Evolutionary conservation across 2,888 invertebrate genomes (phyloP), one percentile per base, ranked within the genome.

Genomic region (Unio pictorum): DNA sequence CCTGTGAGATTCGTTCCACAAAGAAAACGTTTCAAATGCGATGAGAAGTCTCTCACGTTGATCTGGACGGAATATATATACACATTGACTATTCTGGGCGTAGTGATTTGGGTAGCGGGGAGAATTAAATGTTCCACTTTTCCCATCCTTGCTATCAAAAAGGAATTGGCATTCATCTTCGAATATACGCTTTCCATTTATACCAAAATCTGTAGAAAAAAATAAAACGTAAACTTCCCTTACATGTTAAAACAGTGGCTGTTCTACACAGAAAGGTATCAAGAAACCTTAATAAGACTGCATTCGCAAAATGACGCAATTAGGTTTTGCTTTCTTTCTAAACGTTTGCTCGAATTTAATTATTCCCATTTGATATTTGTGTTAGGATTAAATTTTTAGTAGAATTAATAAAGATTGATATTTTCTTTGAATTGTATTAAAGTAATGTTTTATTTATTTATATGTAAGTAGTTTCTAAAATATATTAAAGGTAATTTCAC

Each of bases 91-190:
- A 78, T 89, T 88, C 64, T 86, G 75, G 0, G 91, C 91, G 76
- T 91, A 91, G 71, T 81, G 82, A 70, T 81, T 81, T 1, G 90
- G 90, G 72, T 89, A 82, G 74, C 97, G 94, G 30, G 98, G 98
- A 67, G 97, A 97, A 91, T 98, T 98, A 90, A 98, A 95, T 45
- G 81, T 81, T 3, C 91, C 91, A n/a, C 76, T 73, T 18, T 85
- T 84, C 17, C 45, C 59, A 0, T 59, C 61, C n/a, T 69, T 73
- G 64, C 85, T 87, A 75, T 87, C 93, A 91, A 98, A 98, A 18
- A 95, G 95, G 90, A 98, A 98, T 74, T 94, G 94, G 90, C 98
- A 98, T 72, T 87, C 85, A 73, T 96, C 96, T 85, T 95, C 95
- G 8, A 96, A 96, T 34, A 97, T 95, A 34, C 97, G 95, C 0